Conservation (phyloP, 64 coral and sea anemone genomes). For the Dendronephthya gigantea region DNA sequence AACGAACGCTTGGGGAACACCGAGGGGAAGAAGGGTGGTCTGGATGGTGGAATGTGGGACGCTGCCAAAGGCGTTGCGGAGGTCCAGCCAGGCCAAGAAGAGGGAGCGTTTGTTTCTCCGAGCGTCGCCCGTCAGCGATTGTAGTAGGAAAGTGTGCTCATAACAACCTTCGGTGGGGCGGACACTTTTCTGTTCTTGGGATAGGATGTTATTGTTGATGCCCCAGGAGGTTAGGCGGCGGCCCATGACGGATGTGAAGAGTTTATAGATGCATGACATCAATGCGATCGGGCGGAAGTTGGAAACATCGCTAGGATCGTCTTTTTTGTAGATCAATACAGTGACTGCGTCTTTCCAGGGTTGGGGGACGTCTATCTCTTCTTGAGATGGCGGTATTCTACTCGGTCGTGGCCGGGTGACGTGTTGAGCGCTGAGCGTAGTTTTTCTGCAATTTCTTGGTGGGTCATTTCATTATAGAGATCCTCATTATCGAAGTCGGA, state of each 20-base stretch:
- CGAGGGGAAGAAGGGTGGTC: neutral
- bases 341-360: neutral
- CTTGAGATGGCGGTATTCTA: neutral
- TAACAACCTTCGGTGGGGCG: neutral
- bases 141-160: neutral
- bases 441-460: neutral
- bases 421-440: neutral
- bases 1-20: neutral
- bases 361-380: neutral
- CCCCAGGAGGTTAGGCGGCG: neutral
- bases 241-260: neutral
- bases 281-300: too few relatives aligned
- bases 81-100: neutral
- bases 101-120: too few relatives aligned
- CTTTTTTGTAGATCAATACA: neutral
- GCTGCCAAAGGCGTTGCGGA: neutral
- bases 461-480: neutral
- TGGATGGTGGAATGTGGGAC: neutral
- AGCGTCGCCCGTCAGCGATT: neutral
- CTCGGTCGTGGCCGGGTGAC: neutral
- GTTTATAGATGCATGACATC: neutral
- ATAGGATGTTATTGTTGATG: neutral
- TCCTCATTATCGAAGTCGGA: neutral
- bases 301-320: neutral
- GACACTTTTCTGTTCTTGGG: neutral